Evolutionary conservation across 1,140 invertebrate species (phyloP).

Genomic region (Onthophagus taurus): DNA sequence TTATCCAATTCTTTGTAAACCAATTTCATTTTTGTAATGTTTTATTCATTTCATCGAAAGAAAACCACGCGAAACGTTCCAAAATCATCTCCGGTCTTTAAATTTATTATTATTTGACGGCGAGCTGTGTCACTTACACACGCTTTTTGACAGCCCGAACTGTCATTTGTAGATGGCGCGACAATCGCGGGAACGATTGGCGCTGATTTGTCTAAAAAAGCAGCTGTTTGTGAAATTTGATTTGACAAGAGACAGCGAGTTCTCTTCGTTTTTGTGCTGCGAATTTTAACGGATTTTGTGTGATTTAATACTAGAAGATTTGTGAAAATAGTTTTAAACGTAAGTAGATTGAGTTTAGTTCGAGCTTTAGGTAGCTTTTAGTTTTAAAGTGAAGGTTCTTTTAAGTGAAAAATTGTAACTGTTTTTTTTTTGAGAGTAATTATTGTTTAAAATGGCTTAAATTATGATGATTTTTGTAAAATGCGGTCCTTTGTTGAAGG

Average conservation of each 20-base stretch:
- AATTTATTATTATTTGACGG: not conserved
- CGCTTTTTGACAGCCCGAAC: not conserved
- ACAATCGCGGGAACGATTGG: slow-evolving; percentile 3
- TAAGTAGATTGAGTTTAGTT: not conserved
- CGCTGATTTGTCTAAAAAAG: slow-evolving; percentile 9
- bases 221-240: slow-evolving; percentile 8
- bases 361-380: not conserved
- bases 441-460: no score
- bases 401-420: not conserved
- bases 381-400: not conserved
- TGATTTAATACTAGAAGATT: not conserved
- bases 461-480: no score
- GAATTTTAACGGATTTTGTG: not conserved
- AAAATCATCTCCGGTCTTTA: not conserved
- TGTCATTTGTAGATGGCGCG: slow-evolving; percentile 1
- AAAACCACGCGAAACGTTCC: not conserved
- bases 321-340: not conserved
- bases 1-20: slow-evolving; percentile 63
- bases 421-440: no score
- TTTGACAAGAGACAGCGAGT: no score
- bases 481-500: no score
- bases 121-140: not conserved
- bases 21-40: slow-evolving; percentile 55
- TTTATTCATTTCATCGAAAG: slow-evolving; percentile 15
- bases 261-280: not conserved